Percentiles rank a stretch among this genome's conserved stretches.
Evolutionary conservation across 2,113 vertebrate genomes (phyloP).

Genomic region (Upupa epops): DNA sequence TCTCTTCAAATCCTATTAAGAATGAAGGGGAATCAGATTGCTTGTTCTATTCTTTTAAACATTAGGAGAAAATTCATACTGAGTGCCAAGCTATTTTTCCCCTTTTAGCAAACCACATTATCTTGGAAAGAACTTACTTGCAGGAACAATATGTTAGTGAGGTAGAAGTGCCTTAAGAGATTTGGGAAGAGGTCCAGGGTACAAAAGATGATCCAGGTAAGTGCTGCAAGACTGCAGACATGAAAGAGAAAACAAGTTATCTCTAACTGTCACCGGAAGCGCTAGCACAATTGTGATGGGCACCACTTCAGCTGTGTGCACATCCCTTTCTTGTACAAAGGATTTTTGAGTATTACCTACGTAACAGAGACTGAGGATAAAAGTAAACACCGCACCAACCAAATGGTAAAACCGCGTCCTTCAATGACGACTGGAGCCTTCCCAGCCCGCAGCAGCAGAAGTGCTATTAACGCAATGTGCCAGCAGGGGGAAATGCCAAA

Average conservation of each 20-base stretch:
- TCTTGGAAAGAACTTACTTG: not conserved
- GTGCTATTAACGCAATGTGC: not conserved
- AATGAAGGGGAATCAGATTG: not conserved
- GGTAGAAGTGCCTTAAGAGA: not conserved
- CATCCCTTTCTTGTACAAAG: not conserved
- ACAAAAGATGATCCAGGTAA: not conserved
- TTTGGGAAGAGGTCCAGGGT: conserved; percentile 13
- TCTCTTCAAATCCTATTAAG: not conserved
- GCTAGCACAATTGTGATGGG: not conserved
- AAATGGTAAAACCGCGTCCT: not conserved
- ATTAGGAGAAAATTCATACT: not conserved
- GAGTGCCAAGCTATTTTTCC: not conserved
- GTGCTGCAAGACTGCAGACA: not conserved
- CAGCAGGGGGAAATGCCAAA: conserved; percentile 65
- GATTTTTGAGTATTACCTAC: not conserved
- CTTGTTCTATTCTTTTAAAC: not conserved
- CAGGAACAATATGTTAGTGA: not conserved
- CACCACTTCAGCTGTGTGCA: not conserved
- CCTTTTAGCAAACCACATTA: not conserved
- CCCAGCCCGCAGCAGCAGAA: not conserved
- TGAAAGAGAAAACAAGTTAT: not conserved
- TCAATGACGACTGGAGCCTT: not conserved
- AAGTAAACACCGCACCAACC: not conserved
- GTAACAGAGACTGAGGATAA: not conserved
- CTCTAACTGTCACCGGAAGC: not conserved